These are phyloP conservation scores for Papilio protenor DNA, from an alignment of 2,888 invertebrate species.

Conservation along the genomic window DNA sequence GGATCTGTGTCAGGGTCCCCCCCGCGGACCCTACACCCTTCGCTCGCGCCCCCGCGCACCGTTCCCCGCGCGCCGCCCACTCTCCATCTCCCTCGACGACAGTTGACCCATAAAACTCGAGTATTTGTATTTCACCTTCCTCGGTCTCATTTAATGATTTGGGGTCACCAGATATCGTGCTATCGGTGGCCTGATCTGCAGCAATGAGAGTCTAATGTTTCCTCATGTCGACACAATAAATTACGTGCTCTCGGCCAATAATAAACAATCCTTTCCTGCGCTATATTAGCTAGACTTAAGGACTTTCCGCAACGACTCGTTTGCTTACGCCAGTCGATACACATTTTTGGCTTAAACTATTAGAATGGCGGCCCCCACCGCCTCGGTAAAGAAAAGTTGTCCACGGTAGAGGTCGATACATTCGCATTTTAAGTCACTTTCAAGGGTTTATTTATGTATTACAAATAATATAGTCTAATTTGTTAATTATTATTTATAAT, in stretches of 20 bases:
- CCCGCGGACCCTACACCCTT: slow-evolving; percentile 74
- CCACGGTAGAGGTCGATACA: slow-evolving; percentile 64
- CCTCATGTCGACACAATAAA: slow-evolving; percentile 24
- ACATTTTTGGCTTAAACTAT: slow-evolving; percentile 48
- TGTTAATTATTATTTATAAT: slow-evolving; percentile 13
- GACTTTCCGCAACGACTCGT: slow-evolving; percentile 28
- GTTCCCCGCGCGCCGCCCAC: slow-evolving; percentile 59
- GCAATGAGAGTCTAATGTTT: slow-evolving; percentile 34
- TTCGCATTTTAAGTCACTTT: slow-evolving; percentile 60
- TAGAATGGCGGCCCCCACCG: slow-evolving; percentile 61
- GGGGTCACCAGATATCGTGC: slow-evolving; percentile 59
- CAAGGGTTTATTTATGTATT: slow-evolving; percentile 56
- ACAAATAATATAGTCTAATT: slow-evolving; percentile 33
- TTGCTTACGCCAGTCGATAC: slow-evolving; percentile 23
- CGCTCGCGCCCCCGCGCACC: slow-evolving; percentile 58
- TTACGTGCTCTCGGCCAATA: slow-evolving; percentile 19
- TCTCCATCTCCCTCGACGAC: slow-evolving; percentile 62
- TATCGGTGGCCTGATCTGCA: slow-evolving; percentile 41
- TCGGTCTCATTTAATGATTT: slow-evolving; percentile 69
- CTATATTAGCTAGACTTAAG: slow-evolving; percentile 19
- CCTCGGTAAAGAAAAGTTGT: slow-evolving; percentile 65
- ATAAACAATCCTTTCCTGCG: slow-evolving; percentile 18
- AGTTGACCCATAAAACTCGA: slow-evolving; percentile 78
- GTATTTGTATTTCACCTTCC: slow-evolving; percentile 73
- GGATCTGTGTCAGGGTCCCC: slow-evolving; percentile 83